Evolutionary conservation across 2,797 vertebrate genomes (phyloP), one percentile per base, ranked within the genome.

Genomic region (Pseudocheirus occidentalis): DNA sequence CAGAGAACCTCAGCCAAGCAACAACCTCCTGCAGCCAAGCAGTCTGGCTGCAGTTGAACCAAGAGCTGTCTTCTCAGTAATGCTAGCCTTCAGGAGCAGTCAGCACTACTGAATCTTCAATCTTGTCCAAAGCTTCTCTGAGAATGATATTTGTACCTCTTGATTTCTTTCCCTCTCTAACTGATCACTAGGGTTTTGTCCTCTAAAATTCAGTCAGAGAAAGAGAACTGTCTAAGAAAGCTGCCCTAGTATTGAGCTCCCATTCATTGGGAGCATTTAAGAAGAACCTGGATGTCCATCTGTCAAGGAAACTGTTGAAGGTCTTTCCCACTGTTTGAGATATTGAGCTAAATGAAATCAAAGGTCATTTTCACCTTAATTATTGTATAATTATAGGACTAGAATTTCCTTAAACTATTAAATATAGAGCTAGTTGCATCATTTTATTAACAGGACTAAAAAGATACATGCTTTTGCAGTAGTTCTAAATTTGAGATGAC

Each of bases 151-250:
- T 50, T 91, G 4, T 10, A 21, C 3, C n/a, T 81, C 56, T 59
- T 50, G 3, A 91, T 66, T 87, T 95, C 18, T 10, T 54, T 92
- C 59, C 90, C 66, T 52, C 55, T 94, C 46, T 91, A 66, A 96
- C n/a, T 55, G 52, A 21, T 40, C 50, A 54, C 66, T 53, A 16
- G 89, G 90, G 55, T 87, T 92, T 94, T 94, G 7, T 94, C 97
- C 90, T 96, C 90, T 56, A 31, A 62, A 96, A 55, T 90, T 1
- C 29, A 34, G 28, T 55, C 31, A 87, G 94, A 62, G 50, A 24
- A 54, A 18, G 3, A 55, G 53, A 94, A 92, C 34, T 57, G 40
- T 93, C 90, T 92, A 92, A 94, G 0, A 9, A 55, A 29, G 24
- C 55, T 90, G 90, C 91, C 40, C 40, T 94, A 95, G 62, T 46